A percentile compares a stretch with the other conserved stretches of the same genome.
Evolutionary conservation across 2,113 vertebrate species (phyloP).

Genomic region (Stomatorhinus ivindoensis): DNA sequence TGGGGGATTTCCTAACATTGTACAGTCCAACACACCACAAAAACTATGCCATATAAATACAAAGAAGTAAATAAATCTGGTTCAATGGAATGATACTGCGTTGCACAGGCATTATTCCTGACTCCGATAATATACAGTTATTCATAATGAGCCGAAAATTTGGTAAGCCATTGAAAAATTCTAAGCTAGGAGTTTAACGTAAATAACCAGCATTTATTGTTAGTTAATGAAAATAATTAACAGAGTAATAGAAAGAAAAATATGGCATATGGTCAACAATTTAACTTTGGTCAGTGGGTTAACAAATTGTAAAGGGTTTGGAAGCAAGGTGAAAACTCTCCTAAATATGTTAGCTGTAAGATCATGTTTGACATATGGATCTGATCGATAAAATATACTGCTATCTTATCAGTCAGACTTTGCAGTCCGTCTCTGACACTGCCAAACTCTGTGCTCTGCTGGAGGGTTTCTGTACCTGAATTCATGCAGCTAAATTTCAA

Average conservation of each 20-base stretch:
- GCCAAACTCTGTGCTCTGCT: not conserved
- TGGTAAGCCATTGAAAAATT: not conserved
- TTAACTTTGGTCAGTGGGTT: not conserved
- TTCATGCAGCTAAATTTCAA: conserved; percentile 3
- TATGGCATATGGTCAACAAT: not conserved
- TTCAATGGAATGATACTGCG: not conserved
- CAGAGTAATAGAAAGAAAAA: not conserved
- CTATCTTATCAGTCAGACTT: not conserved
- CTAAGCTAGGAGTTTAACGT: not conserved
- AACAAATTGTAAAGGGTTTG: not conserved
- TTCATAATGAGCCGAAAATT: not conserved
- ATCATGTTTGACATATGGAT: not conserved
- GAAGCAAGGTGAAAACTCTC: not conserved
- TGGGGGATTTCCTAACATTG: not conserved
- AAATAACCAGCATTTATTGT: not conserved
- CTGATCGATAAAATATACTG: not conserved
- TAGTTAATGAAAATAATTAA: not conserved
- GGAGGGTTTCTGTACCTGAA: not conserved
- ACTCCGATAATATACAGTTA: not conserved
- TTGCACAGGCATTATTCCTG: too few species aligned
- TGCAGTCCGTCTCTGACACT: not conserved
- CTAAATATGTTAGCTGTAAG: not conserved
- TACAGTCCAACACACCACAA: not conserved
- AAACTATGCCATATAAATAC: not conserved
- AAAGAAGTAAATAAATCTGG: not conserved